A percentile compares a stretch with the other conserved stretches of the same genome.
Conservation (phyloP, 2,888 invertebrate species). For the Malachius bipustulatus region DNA sequence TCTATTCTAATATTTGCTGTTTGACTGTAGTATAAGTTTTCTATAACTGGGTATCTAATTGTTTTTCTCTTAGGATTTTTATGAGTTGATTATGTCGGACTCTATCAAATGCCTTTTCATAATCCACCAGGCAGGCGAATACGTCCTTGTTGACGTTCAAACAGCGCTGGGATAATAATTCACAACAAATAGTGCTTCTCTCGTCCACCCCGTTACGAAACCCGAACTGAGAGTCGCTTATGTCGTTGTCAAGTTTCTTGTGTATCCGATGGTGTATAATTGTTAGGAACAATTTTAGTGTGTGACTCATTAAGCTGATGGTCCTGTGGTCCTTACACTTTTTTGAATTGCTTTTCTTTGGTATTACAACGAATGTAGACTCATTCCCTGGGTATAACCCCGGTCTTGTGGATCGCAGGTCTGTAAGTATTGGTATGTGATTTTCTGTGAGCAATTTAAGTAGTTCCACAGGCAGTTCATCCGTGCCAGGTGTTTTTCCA, state of each 20-base stretch:
- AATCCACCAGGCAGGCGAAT: constrained; percentile 2
- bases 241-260: constrained; percentile 2
- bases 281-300: background rate
- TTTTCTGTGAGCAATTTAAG: constrained; percentile 1
- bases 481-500: constrained; percentile 3
- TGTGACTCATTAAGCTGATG: constrained; percentile 2
- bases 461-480: constrained; percentile 2
- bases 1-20: constrained; percentile 3
- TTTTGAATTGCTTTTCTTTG: background rate
- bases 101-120: constrained; percentile 2
- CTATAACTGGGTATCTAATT: background rate
- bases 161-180: constrained; percentile 2
- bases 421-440: constrained; percentile 1
- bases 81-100: constrained; percentile 3
- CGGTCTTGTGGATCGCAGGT: constrained; percentile 2
- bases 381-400: constrained; percentile 2
- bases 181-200: constrained; percentile 1
- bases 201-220: constrained; percentile 2
- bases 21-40: constrained; percentile 1
- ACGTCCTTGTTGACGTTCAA: constrained; percentile 2
- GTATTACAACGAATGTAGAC: constrained; percentile 3
- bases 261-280: constrained; percentile 1
- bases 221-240: constrained; percentile 3
- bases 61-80: constrained; percentile 3
- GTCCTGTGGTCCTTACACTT: constrained; percentile 3